Evolutionary conservation across 2,888 invertebrate species (phyloP), one percentile per base, ranked within the genome.

Genomic region (Parnassius smintheus): DNA sequence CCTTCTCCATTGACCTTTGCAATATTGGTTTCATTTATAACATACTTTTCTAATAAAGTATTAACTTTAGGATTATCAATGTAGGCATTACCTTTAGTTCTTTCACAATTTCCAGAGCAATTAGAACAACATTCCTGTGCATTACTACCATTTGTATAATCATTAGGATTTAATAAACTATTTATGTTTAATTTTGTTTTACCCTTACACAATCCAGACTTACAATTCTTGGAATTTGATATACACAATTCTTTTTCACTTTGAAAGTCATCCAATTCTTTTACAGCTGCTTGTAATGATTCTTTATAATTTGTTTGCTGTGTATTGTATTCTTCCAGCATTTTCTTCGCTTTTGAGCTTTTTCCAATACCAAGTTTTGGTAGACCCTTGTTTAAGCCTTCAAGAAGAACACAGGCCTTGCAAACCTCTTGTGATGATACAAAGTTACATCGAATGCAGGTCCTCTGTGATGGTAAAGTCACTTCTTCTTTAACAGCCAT

Each of bases 391-490:
- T 99, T 99, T 2, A 99, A 92, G 1, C 99, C 99, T 90, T 99
- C 98, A 4, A 99, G 89, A 63, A 99, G 92, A 0, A 98, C 95
- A 83, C 99, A 99, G 0, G 99, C 99, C 84, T 99, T 99, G 83
- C 99, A 99, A 3, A 99, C 94, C 73, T 95, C 94, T 81, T 99
- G 98, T 67, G 99, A 99, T 0, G 97, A 96, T 0, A 96, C 95
- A 84, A 96, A 99, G 42, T 97, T 96, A 87, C 99, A 99, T 53
- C 96, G 93, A 8, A 92, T 91, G 82, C 99, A 99, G 54, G 92
- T 94, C 60, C 96, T 95, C 75, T 96, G 94, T 49, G 94, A 93
- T 0, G 98, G 98, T 81, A 98, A 93, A 75, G 95, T 96, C 0
- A 97, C 94, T 58, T 94, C 94, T 71, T 96, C 96, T 77, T 97